Percentiles rank a stretch among this genome's conserved stretches.
These are phyloP conservation scores for Chinchilla lanigera DNA, from an alignment of 2,113 vertebrate genomes.

Conservation along the genomic window DNA sequence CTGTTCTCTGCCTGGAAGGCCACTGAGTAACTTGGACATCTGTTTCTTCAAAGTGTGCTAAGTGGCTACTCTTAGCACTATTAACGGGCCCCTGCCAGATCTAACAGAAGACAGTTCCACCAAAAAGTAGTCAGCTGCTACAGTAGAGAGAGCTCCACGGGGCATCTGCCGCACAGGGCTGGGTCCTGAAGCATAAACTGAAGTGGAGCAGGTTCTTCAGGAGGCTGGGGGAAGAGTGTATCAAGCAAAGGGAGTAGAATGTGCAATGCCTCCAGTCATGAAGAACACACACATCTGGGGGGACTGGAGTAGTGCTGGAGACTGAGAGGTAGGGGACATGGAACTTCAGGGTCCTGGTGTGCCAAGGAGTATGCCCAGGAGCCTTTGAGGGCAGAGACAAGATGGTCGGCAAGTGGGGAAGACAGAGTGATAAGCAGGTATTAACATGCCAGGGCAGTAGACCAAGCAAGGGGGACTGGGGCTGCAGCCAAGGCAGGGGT, in stretches of 20 bases:
- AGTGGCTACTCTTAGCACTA: neutral
- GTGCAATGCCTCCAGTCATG: neutral
- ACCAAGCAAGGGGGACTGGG: neutral
- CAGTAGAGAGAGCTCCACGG: neutral
- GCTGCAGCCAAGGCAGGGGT: neutral
- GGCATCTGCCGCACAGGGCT: neutral
- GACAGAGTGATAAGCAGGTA: neutral
- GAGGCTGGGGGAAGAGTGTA: neutral
- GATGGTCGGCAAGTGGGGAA: neutral
- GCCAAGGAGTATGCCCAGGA: fast-evolving
- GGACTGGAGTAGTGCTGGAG: neutral
- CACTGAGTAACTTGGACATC: neutral
- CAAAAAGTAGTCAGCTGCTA: neutral
- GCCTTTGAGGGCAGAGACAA: neutral
- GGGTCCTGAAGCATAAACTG: neutral
- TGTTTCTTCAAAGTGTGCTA: neutral
- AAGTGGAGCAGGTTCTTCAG: neutral
- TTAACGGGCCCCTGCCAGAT: neutral
- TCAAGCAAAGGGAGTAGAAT: neutral
- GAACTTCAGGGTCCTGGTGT: neutral
- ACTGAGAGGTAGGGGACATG: neutral
- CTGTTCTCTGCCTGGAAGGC: neutral
- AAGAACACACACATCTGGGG: neutral
- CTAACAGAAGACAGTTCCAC: neutral
- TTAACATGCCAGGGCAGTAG: neutral